Percentiles rank a stretch among this genome's conserved stretches.
Evolutionary conservation across 2,888 invertebrate genomes (phyloP).

Genomic region (Clepsis dumicolana): DNA sequence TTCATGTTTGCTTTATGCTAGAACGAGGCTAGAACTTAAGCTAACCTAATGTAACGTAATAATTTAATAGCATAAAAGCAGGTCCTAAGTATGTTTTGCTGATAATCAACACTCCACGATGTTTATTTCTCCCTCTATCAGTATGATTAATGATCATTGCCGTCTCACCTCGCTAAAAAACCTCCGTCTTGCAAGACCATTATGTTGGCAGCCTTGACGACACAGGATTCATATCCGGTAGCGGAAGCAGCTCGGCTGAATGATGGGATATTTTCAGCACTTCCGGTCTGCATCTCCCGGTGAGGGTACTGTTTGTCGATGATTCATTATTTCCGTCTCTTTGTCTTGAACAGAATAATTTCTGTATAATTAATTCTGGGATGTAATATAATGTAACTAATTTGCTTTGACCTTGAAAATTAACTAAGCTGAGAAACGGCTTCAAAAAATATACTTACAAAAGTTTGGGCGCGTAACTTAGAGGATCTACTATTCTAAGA

Average conservation of each 20-base stretch:
- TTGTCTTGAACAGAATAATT: constrained; percentile 47
- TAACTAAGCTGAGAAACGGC: background rate
- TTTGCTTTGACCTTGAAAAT: constrained; percentile 3
- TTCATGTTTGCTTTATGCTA: too few species aligned
- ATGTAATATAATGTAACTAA: constrained; percentile 1
- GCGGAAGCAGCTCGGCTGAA: constrained; percentile 58
- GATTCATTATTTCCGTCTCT: constrained; percentile 62
- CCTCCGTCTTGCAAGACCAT: constrained; percentile 42
- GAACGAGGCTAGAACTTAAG: too few species aligned
- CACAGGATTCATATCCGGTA: constrained; percentile 68
- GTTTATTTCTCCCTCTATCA: constrained; percentile 25
- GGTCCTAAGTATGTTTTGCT: background rate
- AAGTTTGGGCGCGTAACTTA: background rate
- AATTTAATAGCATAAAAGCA: background rate
- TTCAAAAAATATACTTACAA: background rate
- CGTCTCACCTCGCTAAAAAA: constrained; percentile 40
- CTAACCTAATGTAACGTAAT: too few species aligned
- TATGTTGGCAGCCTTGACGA: constrained; percentile 59
- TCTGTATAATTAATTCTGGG: constrained; percentile 38
- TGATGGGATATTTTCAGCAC: constrained; percentile 63
- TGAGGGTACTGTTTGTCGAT: constrained; percentile 55
- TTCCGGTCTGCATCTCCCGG: constrained; percentile 54
- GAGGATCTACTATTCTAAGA: too few species aligned
- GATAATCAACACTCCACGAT: constrained; percentile 23
- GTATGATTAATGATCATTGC: constrained; percentile 41